These are phyloP conservation scores for Caenorhabditis virilis DNA, from an alignment of 2,888 invertebrate species.

Conservation along the genomic window DNA sequence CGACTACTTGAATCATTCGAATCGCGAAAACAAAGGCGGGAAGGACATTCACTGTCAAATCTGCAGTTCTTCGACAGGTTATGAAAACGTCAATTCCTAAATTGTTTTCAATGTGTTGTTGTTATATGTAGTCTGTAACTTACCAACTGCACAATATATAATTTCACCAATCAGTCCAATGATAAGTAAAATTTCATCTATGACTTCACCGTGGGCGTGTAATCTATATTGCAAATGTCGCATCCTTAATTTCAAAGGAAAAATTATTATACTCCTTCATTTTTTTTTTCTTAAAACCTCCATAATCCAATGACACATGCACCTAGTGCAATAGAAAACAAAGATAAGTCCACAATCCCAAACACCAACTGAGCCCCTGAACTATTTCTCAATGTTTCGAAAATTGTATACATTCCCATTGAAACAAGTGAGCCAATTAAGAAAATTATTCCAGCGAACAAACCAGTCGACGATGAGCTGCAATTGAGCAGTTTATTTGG, in stretches of 20 bases:
- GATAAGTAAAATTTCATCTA: slow-evolving; percentile 65
- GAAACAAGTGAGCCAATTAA: slow-evolving; percentile 63
- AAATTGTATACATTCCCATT: slow-evolving; percentile 64
- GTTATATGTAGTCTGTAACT: background rate
- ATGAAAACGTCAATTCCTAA: slow-evolving; percentile 47
- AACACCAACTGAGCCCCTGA: slow-evolving; percentile 59
- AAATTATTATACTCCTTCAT: background rate
- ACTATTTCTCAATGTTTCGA: slow-evolving; percentile 50
- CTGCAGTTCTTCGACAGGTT: slow-evolving; percentile 22
- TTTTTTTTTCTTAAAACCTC: slow-evolving; percentile 33
- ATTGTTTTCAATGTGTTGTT: slow-evolving; percentile 1
- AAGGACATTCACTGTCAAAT: slow-evolving; percentile 26
- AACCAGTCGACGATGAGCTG: slow-evolving; percentile 63
- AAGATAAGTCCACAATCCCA: slow-evolving; percentile 59
- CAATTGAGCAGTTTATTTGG: slow-evolving; percentile 10
- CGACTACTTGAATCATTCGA: slow-evolving; percentile 63
- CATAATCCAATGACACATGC: slow-evolving; percentile 61
- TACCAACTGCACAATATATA: slow-evolving; percentile 54
- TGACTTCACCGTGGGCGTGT: slow-evolving; percentile 61
- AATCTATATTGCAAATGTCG: slow-evolving; percentile 58
- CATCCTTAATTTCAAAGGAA: slow-evolving; percentile 49
- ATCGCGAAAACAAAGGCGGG: slow-evolving; percentile 57
- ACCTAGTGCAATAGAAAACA: slow-evolving; percentile 58
- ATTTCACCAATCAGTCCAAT: slow-evolving; percentile 65
- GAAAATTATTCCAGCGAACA: slow-evolving; percentile 65